phyloP scores from a whole-genome alignment of 2,888 invertebrate species.

The Pristionchus entomophagus region DNA sequence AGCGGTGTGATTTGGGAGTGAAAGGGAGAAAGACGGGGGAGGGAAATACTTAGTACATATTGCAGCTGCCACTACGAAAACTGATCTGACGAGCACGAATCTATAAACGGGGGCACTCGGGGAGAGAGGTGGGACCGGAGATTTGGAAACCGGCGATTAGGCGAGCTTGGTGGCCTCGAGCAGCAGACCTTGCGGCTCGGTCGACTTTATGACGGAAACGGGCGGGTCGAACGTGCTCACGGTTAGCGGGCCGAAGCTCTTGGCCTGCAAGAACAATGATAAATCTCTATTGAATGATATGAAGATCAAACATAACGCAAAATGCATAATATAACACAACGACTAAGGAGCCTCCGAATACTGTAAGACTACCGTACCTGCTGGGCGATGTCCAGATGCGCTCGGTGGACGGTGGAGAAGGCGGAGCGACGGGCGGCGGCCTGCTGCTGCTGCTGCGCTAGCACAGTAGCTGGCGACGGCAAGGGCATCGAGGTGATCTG shows the following conservation, averaged over 20 bases:
- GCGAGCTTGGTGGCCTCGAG: conserved; percentile 36
- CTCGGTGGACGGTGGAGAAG: conserved; percentile 34
- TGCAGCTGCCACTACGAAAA: conserved; percentile 33
- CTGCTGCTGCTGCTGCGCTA: not conserved
- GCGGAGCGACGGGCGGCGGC: conserved; percentile 40
- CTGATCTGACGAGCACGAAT: conserved; percentile 4
- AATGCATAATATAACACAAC: not conserved
- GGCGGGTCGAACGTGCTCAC: conserved; percentile 40
- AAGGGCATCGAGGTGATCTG: conserved; percentile 56
- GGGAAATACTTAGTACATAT: not conserved
- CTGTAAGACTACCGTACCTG: not conserved
- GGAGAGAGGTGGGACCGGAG: not conserved
- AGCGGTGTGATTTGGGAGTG: conserved; percentile 18
- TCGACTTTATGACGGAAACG: conserved; percentile 43
- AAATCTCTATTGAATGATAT: no score
- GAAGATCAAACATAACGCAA: not conserved
- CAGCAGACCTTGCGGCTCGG: conserved; percentile 8
- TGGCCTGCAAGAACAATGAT: conserved; percentile 36
- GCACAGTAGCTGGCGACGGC: conserved; percentile 49
- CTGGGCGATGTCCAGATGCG: conserved; percentile 22
- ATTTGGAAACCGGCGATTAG: not conserved
- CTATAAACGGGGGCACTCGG: conserved; percentile 11
- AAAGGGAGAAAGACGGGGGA: not conserved
- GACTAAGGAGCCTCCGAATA: not conserved
- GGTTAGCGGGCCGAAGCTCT: conserved; percentile 30